phyloP scores from a whole-genome alignment of 2,888 invertebrate species.

The Drosophila anomalata region DNA sequence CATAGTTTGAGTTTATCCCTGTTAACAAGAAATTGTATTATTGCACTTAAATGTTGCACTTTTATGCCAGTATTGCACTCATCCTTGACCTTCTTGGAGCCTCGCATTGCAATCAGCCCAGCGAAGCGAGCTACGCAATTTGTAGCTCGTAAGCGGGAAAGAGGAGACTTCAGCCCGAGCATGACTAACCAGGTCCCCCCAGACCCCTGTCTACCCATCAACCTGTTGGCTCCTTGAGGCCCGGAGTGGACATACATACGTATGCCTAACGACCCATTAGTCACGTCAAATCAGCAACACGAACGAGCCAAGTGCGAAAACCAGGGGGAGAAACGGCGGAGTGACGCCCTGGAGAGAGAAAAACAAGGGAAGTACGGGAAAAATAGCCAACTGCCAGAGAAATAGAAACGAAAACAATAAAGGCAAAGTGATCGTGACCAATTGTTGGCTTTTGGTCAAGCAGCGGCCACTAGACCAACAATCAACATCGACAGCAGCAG shows the following conservation, averaged over 20 bases:
- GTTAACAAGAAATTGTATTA: background rate
- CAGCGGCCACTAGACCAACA: slow-evolving; percentile 35
- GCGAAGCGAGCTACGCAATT: slow-evolving; percentile 53
- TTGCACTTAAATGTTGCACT: slow-evolving; percentile 8
- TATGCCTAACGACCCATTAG: slow-evolving; percentile 68
- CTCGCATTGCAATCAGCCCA: slow-evolving; percentile 34
- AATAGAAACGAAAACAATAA: slow-evolving; percentile 60
- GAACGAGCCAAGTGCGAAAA: slow-evolving; percentile 40
- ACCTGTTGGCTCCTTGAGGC: slow-evolving; percentile 14
- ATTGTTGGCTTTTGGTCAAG: slow-evolving; percentile 57
- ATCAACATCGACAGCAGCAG: slow-evolving; percentile 20
- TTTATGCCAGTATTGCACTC: background rate
- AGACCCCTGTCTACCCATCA: background rate
- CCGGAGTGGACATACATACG: slow-evolving; percentile 55
- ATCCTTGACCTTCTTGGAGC: slow-evolving; percentile 33
- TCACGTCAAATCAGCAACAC: slow-evolving; percentile 73
- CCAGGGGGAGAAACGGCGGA: slow-evolving; percentile 23
- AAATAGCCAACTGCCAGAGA: background rate
- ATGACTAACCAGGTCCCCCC: slow-evolving; percentile 12
- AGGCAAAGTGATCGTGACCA: slow-evolving; percentile 75
- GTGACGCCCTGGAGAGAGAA: slow-evolving; percentile 1
- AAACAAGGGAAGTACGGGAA: slow-evolving; percentile 22
- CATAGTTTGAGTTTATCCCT: background rate
- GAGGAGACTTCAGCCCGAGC: slow-evolving; percentile 13
- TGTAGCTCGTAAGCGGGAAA: slow-evolving; percentile 39